phyloP scores from a whole-genome alignment of 2,113 vertebrate species.

The Thalassarche chlororhynchos region DNA sequence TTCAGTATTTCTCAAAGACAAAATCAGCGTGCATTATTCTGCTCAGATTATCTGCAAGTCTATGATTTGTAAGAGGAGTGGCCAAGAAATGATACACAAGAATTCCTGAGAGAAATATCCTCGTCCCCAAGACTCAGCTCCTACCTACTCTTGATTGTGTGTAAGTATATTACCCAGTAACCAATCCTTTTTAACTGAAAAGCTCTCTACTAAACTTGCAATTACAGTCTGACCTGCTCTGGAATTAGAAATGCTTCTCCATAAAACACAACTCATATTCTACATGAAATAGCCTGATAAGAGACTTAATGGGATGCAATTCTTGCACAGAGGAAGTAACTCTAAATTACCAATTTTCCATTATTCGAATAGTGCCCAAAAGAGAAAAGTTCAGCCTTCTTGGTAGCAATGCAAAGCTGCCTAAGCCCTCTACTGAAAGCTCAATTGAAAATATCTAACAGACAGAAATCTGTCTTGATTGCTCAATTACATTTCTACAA shows the following conservation, averaged over 20 bases:
- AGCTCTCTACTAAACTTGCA: background rate
- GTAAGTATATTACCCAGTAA: background rate
- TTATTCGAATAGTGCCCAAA: background rate
- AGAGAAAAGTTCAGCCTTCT: background rate
- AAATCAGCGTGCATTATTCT: background rate
- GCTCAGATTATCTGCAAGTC: background rate
- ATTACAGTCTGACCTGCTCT: background rate
- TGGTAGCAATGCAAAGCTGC: background rate
- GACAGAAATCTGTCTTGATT: background rate
- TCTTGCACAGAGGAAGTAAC: background rate
- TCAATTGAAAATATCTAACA: background rate
- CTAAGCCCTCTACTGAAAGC: background rate
- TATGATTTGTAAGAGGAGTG: background rate
- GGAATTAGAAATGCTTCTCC: background rate
- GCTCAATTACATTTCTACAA: background rate
- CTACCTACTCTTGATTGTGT: fast-evolving
- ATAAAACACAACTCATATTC: background rate
- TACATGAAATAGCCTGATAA: background rate
- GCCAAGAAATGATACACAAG: background rate
- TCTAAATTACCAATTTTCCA: background rate
- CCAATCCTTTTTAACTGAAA: background rate
- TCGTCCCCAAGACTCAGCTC: background rate
- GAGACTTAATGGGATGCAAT: background rate
- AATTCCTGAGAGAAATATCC: background rate
- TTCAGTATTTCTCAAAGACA: background rate